Base-by-base conservation (phyloP, 30 jellyfish, hydroid and myxozoan genomes). In the Aurelia coerulea region DNA sequence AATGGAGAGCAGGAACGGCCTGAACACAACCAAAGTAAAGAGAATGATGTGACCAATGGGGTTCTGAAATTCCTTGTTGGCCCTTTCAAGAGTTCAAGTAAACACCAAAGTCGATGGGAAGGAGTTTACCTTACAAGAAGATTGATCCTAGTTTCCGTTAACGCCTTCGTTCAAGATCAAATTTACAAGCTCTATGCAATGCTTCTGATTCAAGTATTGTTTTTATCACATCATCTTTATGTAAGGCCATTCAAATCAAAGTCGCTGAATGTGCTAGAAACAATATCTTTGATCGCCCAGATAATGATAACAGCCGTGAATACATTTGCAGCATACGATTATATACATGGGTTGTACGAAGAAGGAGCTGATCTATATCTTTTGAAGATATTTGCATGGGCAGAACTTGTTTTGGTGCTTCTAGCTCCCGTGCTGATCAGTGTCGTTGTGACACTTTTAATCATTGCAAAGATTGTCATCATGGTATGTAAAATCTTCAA, bases 251-350 rank as follows among this genome's bases (percentile, higher is more conserved):
- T 85, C 76, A 76, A 66, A 13, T 15, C 58, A 23, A 65, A 65
- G 17, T 16, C 76, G 12, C 88, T 85, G 2, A 85, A 85, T 69
- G 18, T 33, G 14, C 74, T 85, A 56, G 88, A 85, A 63, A 58
- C 88, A 31, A 71, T 79, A 59, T 85, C 94, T 23, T 42, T 85
- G 78, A 18, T 73, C 32, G 46, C 65, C 60, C 83, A 73, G 74
- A 72, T 66, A 10, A n/a, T 49, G 54, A 32, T 85, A 13, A 32
- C 73, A 9, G 70, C 68, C 50, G 33, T 74, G 60, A 72, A 77
- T 74, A 14, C 77, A 59, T 34, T 74, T 34, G 16, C 76, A 65
- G 88, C 51, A 4, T 74, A 76, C 15, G 75, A 76, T 33, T 58
- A 11, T 56, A 59, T 7, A 9, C 42, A 59, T 64, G 86, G 75